Evolutionary conservation across 2,113 vertebrate genomes (phyloP).

Genomic region (Geococcyx californianus): DNA sequence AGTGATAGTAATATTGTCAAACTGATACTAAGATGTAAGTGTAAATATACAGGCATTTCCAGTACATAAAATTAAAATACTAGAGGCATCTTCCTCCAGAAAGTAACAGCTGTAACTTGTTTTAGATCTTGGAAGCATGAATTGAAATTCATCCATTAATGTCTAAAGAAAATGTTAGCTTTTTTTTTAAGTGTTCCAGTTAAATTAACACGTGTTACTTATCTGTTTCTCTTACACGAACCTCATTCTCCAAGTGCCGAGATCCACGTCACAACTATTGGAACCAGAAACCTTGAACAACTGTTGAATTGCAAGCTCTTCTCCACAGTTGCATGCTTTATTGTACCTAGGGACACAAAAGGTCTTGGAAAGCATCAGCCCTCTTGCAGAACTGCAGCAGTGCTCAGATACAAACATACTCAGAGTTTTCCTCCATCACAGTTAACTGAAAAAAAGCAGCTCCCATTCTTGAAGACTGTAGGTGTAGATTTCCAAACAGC

Average conservation of each 20-base stretch:
- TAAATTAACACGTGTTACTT: constrained; percentile 6
- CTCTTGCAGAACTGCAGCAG: neutral
- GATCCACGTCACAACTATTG: neutral
- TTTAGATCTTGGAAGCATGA: neutral
- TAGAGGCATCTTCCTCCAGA: neutral
- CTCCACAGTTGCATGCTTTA: neutral
- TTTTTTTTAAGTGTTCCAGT: neutral
- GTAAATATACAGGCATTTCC: neutral
- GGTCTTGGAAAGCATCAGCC: neutral
- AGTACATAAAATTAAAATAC: neutral
- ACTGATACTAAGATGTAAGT: neutral
- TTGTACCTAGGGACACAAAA: neutral
- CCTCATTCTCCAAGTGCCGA: neutral
- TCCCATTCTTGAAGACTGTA: neutral
- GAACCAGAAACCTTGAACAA: neutral
- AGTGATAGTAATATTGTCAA: neutral
- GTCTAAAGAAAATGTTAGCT: neutral
- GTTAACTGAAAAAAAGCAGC: neutral
- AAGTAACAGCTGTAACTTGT: constrained; percentile 11
- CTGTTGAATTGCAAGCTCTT: neutral
- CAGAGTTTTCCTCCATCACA: neutral
- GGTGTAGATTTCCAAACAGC: neutral
- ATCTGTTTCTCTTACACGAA: neutral
- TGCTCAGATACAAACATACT: neutral
- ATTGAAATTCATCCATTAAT: constrained; percentile 3